phyloP scores from a whole-genome alignment of 2,113 vertebrate species.

The Xyrauchen texanus region DNA sequence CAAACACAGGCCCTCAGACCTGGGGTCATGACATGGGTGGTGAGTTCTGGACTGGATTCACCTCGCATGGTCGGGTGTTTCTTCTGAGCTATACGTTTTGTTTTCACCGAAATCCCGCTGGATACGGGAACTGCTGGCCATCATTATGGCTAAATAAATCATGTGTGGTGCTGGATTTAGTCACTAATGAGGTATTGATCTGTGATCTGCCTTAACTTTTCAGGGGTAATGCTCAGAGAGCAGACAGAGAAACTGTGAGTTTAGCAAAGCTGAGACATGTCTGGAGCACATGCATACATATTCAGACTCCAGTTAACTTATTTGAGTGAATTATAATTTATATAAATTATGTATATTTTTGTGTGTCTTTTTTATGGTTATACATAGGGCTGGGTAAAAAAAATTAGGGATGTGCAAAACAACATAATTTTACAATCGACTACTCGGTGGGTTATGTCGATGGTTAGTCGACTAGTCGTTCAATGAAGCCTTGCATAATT shows the following conservation, averaged over 20 bases:
- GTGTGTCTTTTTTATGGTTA: too few species aligned
- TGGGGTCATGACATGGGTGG: conserved; percentile 5
- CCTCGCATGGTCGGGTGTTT: conserved; percentile 16
- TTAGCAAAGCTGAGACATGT: background rate
- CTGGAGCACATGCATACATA: background rate
- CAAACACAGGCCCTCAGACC: conserved; percentile 6
- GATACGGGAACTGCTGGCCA: background rate
- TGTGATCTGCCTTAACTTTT: conserved; percentile 36
- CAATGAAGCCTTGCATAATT: too few species aligned
- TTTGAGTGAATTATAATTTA: too few species aligned
- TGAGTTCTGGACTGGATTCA: conserved; percentile 45
- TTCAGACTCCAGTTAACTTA: background rate
- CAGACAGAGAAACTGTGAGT: conserved; percentile 31
- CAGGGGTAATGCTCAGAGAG: conserved; percentile 57
- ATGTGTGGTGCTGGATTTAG: conserved; percentile 50
- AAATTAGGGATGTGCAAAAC: too few species aligned
- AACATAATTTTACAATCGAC: too few species aligned
- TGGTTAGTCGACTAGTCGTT: too few species aligned
- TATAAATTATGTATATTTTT: too few species aligned
- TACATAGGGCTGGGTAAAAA: too few species aligned
- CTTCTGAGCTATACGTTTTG: conserved; percentile 25
- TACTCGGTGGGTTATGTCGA: too few species aligned
- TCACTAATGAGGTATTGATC: conserved; percentile 65
- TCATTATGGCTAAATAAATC: conserved; percentile 52
- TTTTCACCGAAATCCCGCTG: conserved; percentile 20